A percentile compares a stretch with the other conserved stretches of the same genome.
Evolutionary conservation across 2,113 vertebrate genomes (phyloP).

Genomic region (Megatriorchis doriae): DNA sequence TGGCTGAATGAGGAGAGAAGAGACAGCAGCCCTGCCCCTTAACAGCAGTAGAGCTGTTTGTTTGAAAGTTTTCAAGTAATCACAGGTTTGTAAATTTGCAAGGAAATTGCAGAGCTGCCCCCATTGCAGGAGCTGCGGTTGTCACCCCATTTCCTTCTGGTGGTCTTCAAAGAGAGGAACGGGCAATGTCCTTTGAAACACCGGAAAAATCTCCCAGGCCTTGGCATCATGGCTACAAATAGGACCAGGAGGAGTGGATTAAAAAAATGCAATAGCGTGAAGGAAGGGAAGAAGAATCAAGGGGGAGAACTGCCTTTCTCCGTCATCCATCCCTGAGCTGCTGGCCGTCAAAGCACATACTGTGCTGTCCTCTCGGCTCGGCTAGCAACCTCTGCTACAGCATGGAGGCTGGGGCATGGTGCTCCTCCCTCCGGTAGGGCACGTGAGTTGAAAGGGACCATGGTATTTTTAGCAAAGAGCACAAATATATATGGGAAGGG

Average conservation of each 20-base stretch:
- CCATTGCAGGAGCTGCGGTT: background rate
- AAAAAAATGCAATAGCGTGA: rapidly evolving
- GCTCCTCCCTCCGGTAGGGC: background rate
- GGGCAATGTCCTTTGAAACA: background rate
- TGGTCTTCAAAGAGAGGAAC: background rate
- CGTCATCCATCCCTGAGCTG: background rate
- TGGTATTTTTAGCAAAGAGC: slow-evolving; percentile 33
- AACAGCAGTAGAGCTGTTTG: background rate
- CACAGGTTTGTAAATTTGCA: background rate
- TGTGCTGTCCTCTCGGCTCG: background rate
- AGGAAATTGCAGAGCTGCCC: background rate
- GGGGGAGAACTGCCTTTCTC: background rate
- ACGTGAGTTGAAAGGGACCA: rapidly evolving
- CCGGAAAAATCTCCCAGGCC: background rate
- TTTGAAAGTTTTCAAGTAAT: background rate
- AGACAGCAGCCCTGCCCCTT: background rate
- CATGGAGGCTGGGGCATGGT: rapidly evolving
- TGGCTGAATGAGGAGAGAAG: background rate
- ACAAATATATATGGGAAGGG: background rate
- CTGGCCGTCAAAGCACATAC: background rate
- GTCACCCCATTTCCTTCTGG: background rate
- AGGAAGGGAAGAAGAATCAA: background rate
- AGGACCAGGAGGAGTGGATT: background rate
- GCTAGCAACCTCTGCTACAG: background rate
- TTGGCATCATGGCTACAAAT: background rate